Percentiles rank a stretch among this genome's conserved stretches.
phyloP scores from a whole-genome alignment of 2,797 vertebrate genomes.

The Enteromius fasciolatus region DNA sequence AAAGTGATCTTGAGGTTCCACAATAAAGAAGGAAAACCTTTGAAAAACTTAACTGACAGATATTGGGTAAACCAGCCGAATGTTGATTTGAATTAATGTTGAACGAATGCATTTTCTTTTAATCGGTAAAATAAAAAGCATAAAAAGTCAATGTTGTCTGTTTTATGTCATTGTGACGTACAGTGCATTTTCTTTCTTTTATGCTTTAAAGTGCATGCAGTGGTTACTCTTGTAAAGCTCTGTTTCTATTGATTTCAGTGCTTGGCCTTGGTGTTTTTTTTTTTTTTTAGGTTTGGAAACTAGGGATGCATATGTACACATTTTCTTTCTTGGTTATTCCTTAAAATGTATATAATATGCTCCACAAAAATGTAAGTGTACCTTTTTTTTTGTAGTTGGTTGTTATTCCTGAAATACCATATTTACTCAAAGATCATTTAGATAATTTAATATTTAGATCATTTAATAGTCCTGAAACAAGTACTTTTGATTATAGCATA shows the following conservation, averaged over 20 bases:
- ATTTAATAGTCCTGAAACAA: not conserved
- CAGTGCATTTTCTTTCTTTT: not conserved
- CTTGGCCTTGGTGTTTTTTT: not conserved
- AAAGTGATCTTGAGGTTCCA: conserved; percentile 82
- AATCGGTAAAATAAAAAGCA: conserved; percentile 97
- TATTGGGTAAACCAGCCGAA: conserved; percentile 89
- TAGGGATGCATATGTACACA: not conserved
- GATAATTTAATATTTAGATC: too few relatives aligned
- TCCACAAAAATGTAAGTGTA: not conserved
- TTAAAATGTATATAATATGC: not conserved
- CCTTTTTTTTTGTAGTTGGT: too few relatives aligned
- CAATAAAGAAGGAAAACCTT: conserved; percentile 57
- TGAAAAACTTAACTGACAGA: conserved; percentile 84
- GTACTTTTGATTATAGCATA: not conserved
- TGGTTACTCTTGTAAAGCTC: not conserved
- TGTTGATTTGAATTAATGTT: conserved; percentile 96
- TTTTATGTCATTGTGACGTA: not conserved
- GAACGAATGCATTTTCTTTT: conserved; percentile 99
- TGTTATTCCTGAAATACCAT: not conserved
- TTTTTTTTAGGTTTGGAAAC: not conserved
- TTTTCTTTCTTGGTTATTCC: not conserved
- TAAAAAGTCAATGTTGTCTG: conserved; percentile 66
- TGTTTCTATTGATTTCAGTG: not conserved
- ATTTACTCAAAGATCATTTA: not conserved
- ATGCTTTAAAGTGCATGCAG: not conserved